Conservation (phyloP, 2,888 invertebrate species). For the Stramonita haemastoma region DNA sequence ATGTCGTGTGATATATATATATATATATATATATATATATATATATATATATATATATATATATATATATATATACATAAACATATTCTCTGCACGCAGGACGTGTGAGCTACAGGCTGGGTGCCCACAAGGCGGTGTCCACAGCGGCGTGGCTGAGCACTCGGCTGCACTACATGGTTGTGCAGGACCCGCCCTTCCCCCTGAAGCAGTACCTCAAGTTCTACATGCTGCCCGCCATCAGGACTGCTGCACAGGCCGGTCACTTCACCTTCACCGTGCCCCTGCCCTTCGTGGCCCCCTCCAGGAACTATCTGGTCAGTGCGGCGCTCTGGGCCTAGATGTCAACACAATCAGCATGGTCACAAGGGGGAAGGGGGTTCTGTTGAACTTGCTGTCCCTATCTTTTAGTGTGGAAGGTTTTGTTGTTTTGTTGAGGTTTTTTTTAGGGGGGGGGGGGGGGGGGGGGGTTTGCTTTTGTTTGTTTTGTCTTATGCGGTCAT, state of each 20-base stretch:
- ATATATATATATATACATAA: neutral
- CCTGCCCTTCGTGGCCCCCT: slow-evolving; percentile 27
- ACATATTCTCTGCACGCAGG: neutral
- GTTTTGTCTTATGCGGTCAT: too few species aligned
- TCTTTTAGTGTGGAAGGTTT: too few species aligned
- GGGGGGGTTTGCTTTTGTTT: too few species aligned
- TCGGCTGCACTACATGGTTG: slow-evolving; percentile 17
- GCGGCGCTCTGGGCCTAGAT: too few species aligned
- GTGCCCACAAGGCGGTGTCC: slow-evolving; percentile 25
- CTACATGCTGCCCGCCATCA: slow-evolving; percentile 3
- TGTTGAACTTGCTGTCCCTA: too few species aligned
- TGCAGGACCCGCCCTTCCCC: slow-evolving; percentile 34
- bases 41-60: neutral
- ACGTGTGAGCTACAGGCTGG: neutral
- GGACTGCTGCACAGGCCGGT: neutral
- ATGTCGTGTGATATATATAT: neutral
- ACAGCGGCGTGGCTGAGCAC: slow-evolving; percentile 2
- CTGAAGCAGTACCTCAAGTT: slow-evolving; percentile 36
- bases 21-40: neutral
- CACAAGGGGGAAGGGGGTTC: too few species aligned
- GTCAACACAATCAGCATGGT: too few species aligned
- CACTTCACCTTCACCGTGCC: slow-evolving; percentile 32
- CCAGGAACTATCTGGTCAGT: slow-evolving; percentile 5
- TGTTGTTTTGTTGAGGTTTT: too few species aligned
- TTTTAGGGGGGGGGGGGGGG: too few species aligned